Percentiles rank a stretch among this genome's conserved stretches.
Evolutionary conservation across 2,888 invertebrate genomes (phyloP).

Genomic region (Pterobdella sp.): DNA sequence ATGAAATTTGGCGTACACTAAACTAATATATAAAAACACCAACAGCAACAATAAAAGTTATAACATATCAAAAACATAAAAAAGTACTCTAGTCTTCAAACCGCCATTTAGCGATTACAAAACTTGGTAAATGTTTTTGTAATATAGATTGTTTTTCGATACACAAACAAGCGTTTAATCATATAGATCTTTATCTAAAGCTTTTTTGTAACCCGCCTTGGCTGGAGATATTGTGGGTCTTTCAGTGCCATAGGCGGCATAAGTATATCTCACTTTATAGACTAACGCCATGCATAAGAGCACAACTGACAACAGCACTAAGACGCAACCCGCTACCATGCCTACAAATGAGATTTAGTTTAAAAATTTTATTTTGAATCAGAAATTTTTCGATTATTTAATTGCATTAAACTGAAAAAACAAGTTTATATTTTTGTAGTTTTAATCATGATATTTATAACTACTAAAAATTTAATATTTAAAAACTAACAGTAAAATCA

Average conservation of each 20-base stretch:
- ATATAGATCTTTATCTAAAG: constrained; percentile 30
- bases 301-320: constrained; percentile 17
- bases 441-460: no score
- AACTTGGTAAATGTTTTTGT: background rate
- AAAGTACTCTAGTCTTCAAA: no score
- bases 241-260: constrained; percentile 10
- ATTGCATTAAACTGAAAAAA: background rate
- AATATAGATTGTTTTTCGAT: no score
- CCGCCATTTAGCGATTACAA: background rate
- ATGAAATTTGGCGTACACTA: background rate
- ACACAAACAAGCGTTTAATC: constrained; percentile 1
- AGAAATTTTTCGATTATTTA: background rate
- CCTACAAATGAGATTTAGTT: no score
- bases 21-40: background rate
- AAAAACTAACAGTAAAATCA: background rate
- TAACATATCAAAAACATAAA: background rate
- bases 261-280: constrained; percentile 54
- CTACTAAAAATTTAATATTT: background rate
- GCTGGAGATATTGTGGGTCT: constrained; percentile 27
- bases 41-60: background rate
- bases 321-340: constrained; percentile 20
- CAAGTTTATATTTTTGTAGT: background rate
- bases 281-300: constrained; percentile 21
- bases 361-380: background rate
- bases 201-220: constrained; percentile 32